Conservation (phyloP, 1,140 invertebrate species). For the Drosophila bifasciata region DNA sequence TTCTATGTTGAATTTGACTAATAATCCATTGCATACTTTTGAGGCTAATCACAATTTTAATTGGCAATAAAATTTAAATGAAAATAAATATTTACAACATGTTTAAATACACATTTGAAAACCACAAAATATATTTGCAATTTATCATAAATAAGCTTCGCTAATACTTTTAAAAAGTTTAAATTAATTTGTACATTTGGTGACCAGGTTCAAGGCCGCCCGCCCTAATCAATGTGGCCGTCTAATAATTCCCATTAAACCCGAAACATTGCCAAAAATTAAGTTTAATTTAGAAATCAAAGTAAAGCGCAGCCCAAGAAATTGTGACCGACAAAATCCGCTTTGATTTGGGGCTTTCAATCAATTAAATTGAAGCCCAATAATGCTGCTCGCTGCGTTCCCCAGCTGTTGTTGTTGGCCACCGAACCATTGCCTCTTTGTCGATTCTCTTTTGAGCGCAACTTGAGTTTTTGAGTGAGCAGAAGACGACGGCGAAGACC, state of each 20-base stretch:
- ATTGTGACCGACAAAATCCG: constrained; percentile 28
- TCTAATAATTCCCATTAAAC: constrained; percentile 5
- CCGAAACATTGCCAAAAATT: constrained; percentile 41
- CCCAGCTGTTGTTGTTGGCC: no score
- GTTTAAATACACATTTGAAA: no score
- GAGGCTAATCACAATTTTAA: no score
- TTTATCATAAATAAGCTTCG: no score
- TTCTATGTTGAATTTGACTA: no score
- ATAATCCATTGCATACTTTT: no score
- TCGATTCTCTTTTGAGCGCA: constrained; percentile 1
- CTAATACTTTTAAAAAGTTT: no score
- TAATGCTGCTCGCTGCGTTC: constrained; percentile 10
- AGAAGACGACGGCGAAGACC: not conserved
- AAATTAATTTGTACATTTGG: not conserved
- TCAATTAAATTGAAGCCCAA: constrained; percentile 55
- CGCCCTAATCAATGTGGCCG: constrained; percentile 6
- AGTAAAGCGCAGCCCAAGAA: constrained; percentile 22
- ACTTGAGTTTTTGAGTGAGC: constrained; percentile 16
- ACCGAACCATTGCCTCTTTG: constrained; percentile 2
- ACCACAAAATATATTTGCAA: no score
- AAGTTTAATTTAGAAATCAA: constrained; percentile 30
- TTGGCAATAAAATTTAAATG: no score
- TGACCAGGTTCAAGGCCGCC: constrained; percentile 4
- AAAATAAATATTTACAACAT: no score
- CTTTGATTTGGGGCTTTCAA: constrained; percentile 20